Base-by-base conservation (phyloP, 2,113 vertebrate species). In the Mesoclemmys tuberculata region DNA sequence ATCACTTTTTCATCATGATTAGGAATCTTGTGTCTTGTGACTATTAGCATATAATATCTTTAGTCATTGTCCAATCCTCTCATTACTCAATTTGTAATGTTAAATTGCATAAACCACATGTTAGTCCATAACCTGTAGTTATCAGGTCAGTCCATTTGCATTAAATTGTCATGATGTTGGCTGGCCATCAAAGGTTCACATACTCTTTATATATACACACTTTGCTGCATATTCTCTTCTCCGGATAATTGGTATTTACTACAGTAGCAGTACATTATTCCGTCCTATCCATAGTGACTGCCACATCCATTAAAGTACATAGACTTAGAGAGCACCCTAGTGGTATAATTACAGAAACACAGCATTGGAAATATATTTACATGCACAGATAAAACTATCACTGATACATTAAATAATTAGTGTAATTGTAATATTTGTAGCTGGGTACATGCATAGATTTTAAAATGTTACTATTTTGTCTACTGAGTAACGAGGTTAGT, bases 261-360 rank as follows among this genome's bases (percentile, higher is more conserved):
- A 84, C 51, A 54, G 51, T 77, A 58, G 27, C n/a, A 35, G 84
- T 90, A 77, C 46, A 77, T 92, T 77, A 38, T 61, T 61, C 87
- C 22, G 52, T 91, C 79, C 88, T 93, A 55, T 11, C 8, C 56
- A 0, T 58, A 92, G 91, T 95, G 56, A 87, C 8, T 84, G 83
- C 12, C 79, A 64, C 81, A 78, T 83, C 64, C 3, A 10, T 64
- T 61, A 84, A 1, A 51, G 74, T 87, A 79, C 31, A 56, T 91
- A 49, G 90, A 5, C 96, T 89, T 88, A 90, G 95, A 96, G 96
- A 91, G 93, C 96, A 8, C 79, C 84, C 97, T 97, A 46, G 95
- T 94, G 96, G 94, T 80, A 52, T 85, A 85, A 6, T 38, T 68
- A 0, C 1, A 92, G 80, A 92, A 97, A 61, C 49, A 87, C 96